Conservation (phyloP, 2,888 invertebrate species). For the Fragum whitleyi region DNA sequence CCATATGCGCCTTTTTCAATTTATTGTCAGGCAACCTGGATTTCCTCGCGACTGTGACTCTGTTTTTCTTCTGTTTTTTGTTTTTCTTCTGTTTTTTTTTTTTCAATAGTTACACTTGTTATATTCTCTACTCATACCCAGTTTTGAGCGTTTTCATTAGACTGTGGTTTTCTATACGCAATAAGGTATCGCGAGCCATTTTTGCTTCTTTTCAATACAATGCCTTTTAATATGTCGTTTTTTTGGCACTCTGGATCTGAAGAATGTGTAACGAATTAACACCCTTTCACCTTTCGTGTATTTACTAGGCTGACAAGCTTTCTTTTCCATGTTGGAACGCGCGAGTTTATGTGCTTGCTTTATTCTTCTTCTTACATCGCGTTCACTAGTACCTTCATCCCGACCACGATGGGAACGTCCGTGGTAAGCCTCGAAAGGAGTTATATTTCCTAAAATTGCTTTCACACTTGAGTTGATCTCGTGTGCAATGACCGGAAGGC, state of each 20-base stretch:
- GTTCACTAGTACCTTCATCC: background rate
- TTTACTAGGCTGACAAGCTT: slow-evolving; percentile 19
- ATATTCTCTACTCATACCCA: slow-evolving; percentile 29
- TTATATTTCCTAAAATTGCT: slow-evolving; percentile 16
- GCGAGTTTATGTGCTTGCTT: slow-evolving; percentile 5
- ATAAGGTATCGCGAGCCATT: slow-evolving; percentile 18
- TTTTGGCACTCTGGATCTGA: slow-evolving; percentile 29
- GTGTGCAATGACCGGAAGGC: slow-evolving; percentile 12
- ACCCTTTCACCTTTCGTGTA: slow-evolving; percentile 32
- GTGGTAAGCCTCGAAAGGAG: slow-evolving; percentile 33
- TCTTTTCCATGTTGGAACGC: slow-evolving; percentile 9
- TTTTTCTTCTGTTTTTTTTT: too few species aligned
- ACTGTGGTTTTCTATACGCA: background rate
- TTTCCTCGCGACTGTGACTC: background rate
- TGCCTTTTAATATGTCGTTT: slow-evolving; percentile 24
- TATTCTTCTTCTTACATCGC: slow-evolving; percentile 4
- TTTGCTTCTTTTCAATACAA: slow-evolving; percentile 3
- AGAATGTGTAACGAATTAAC: slow-evolving; percentile 18
- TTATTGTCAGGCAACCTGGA: background rate
- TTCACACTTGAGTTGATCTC: slow-evolving; percentile 30
- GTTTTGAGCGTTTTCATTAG: background rate
- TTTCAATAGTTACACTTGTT: slow-evolving; percentile 8
- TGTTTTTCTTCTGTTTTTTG: slow-evolving; percentile 5
- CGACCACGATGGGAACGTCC: background rate
- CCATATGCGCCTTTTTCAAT: slow-evolving; percentile 11